Evolutionary conservation across 2,113 vertebrate species (phyloP), one percentile per base, ranked within the genome.

Genomic region (Toxotes chatareus): DNA sequence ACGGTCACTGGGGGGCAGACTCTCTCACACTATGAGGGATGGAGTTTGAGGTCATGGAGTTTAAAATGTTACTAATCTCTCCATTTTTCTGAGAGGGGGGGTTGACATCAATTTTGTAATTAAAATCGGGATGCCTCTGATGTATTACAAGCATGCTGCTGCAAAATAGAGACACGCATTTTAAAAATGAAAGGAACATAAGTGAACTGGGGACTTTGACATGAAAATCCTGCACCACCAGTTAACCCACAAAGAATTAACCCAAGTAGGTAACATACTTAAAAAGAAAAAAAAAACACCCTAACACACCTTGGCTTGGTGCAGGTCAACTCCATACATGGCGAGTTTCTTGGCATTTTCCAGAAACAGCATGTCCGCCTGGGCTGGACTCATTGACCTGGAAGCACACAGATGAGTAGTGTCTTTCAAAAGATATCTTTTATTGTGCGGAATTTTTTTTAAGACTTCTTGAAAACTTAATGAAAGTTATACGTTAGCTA

Each of bases 261-360:
- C 23, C 2, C 7, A 65, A 53, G 44, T 9, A 44, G 13, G 36
- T 19, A 23, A 53, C 17, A 11, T 10, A 23, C 23, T 47, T 64
- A 8, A 44, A 56, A 56, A 56, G 3, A 55, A 3, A 1, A 23
- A 56, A 63, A n/a, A 34, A 40, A 61, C 17, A 51, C 1, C 4
- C 2, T 42, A 27, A 27, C 27, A 27, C 27, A 99, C 98, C 97
- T 99, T 99, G 80, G 98, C 98, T 89, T 97, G 97, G 91, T 99
- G 97, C 90, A 98, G 95, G 89, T 99, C 97, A 1, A 99, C 96
- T 76, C 98, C 98, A 84, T 99, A 99, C 98, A 99, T 97, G 0
- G 97, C 96, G 0, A 99, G 95, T 82, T 97, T 97, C 94, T 97
- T 98, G 84, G 97, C 98, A 91, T 98, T 99, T 94, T 99, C 97